A percentile compares a stretch with the other conserved stretches of the same genome.
phyloP scores from a whole-genome alignment of 2,888 invertebrate species.

The Macroteleia sp. region DNA sequence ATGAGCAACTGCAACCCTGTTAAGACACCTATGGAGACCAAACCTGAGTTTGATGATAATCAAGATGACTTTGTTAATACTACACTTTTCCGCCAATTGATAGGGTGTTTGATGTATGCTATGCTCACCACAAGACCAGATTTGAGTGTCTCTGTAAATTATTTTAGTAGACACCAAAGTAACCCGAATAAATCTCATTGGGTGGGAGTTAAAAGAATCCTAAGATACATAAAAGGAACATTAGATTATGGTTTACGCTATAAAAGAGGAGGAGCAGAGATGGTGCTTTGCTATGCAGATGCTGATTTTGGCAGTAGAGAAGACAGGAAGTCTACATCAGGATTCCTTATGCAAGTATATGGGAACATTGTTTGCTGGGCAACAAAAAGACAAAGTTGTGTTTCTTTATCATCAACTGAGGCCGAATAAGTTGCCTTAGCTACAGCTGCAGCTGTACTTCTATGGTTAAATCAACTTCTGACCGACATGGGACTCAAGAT shows the following conservation, averaged over 20 bases:
- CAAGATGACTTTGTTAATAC: neutral
- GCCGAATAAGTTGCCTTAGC: slow-evolving; percentile 75
- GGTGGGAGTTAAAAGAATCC: slow-evolving; percentile 51
- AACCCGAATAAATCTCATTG: slow-evolving; percentile 41
- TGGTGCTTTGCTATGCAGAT: slow-evolving; percentile 11
- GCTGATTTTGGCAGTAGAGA: slow-evolving; percentile 17
- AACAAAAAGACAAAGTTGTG: slow-evolving; percentile 71
- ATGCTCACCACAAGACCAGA: slow-evolving; percentile 58
- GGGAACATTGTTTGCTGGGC: slow-evolving; percentile 71
- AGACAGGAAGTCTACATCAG: slow-evolving; percentile 72
- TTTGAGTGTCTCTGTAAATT: slow-evolving; percentile 48
- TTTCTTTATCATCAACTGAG: slow-evolving; percentile 75
- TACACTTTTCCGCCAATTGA: slow-evolving; percentile 53
- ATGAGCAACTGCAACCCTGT: slow-evolving; percentile 31
- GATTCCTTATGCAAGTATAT: slow-evolving; percentile 69
- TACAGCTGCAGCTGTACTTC: slow-evolving; percentile 66
- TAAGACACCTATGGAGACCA: slow-evolving; percentile 5
- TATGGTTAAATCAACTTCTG: slow-evolving; percentile 64
- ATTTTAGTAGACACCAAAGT: slow-evolving; percentile 43
- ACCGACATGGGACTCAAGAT: neutral
- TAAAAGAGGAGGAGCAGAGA: neutral
- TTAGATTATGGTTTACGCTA: neutral
- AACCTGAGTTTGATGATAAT: neutral
- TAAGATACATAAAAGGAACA: slow-evolving; percentile 42
- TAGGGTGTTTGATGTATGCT: slow-evolving; percentile 62